Conservation (phyloP, 2,797 vertebrate species). For the Melanotaenia boesemani region DNA sequence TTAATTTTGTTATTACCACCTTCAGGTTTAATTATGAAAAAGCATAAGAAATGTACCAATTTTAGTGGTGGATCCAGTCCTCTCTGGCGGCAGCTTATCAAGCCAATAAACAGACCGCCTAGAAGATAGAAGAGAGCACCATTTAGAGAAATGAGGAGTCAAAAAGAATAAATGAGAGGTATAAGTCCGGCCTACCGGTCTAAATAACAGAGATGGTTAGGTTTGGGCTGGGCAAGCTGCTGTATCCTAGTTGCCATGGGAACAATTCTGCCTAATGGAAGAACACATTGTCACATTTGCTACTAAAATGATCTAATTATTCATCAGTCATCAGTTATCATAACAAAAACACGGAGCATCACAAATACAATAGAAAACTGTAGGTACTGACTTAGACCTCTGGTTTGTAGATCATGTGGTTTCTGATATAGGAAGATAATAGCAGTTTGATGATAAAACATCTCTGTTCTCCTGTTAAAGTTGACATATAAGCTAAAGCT, state of each 20-base stretch:
- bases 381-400: not conserved
- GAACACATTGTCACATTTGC: not conserved
- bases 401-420: not conserved
- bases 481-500: not conserved
- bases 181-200: constrained; percentile 69
- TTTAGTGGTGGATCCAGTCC: constrained; percentile 35
- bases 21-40: not conserved
- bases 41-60: constrained; percentile 34
- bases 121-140: constrained; percentile 25
- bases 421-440: not conserved
- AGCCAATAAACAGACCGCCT: constrained; percentile 83
- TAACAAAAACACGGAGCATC: not conserved
- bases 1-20: not conserved
- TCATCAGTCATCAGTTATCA: not conserved
- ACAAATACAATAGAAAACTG: not conserved
- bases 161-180: not conserved
- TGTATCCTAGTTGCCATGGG: constrained; percentile 73
- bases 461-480: not conserved
- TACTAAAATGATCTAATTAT: not conserved
- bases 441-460: not conserved
- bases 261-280: constrained; percentile 20
- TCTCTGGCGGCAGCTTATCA: constrained; percentile 68
- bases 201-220: constrained; percentile 65
- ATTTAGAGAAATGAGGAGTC: constrained; percentile 4
- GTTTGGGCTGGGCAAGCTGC: constrained; percentile 72